These are phyloP conservation scores for Anisognathus igniventris DNA, from an alignment of 2,797 vertebrate genomes.

Conservation along the genomic window DNA sequence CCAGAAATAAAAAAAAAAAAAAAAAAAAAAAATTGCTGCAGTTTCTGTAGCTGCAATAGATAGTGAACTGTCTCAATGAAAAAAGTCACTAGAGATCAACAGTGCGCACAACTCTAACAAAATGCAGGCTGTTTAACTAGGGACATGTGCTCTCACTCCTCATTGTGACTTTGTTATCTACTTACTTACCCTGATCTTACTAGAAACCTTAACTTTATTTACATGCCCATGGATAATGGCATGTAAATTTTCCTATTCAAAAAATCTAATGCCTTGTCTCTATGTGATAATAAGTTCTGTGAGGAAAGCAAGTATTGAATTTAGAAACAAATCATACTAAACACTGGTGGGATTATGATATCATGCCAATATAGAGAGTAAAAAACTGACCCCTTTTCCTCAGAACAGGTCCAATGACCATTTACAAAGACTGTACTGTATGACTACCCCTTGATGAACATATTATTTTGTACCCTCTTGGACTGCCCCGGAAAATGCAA, in stretches of 20 bases:
- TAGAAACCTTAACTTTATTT: background rate
- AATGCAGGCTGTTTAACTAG: background rate
- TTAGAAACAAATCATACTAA: background rate
- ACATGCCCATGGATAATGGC: background rate
- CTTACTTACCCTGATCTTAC: background rate
- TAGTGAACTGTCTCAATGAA: background rate
- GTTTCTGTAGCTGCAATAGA: background rate
- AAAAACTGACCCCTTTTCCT: background rate
- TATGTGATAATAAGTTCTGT: background rate
- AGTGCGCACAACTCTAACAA: background rate
- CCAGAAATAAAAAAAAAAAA: background rate
- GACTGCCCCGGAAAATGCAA: background rate
- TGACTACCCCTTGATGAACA: background rate
- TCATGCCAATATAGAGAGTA: background rate
- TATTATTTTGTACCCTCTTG: rapidly evolving
- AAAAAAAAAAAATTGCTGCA: background rate
- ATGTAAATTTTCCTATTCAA: background rate
- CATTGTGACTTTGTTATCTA: background rate
- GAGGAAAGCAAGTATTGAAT: background rate
- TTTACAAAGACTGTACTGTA: background rate
- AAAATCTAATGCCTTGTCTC: background rate
- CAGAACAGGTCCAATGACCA: background rate
- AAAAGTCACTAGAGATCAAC: background rate
- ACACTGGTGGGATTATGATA: background rate
- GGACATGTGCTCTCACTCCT: background rate